A percentile compares a stretch with the other conserved stretches of the same genome.
Conservation (phyloP, 2,113 vertebrate species). For the Xyrauchen texanus region DNA sequence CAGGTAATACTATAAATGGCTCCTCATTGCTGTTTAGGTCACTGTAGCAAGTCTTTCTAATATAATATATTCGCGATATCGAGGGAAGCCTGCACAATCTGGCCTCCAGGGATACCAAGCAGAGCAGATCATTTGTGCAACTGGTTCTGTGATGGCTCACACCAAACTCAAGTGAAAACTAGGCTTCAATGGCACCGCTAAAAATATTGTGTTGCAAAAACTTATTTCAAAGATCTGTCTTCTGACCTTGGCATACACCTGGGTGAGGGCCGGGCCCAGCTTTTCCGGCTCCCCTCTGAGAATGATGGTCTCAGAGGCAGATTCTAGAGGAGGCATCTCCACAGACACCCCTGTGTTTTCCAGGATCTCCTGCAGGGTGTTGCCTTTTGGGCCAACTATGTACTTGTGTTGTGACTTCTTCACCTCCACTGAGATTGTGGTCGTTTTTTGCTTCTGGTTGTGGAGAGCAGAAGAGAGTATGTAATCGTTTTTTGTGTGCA, state of each 20-base stretch:
- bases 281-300: slow-evolving; percentile 76
- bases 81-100: too few relatives aligned
- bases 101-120: too few relatives aligned
- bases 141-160: too few relatives aligned
- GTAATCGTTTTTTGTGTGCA: neutral
- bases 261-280: slow-evolving; percentile 74
- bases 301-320: slow-evolving; percentile 78
- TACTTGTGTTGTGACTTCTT: slow-evolving; percentile 84
- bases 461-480: neutral
- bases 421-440: slow-evolving; percentile 75
- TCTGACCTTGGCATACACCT: slow-evolving; percentile 78
- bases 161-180: too few relatives aligned
- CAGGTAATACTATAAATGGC: too few relatives aligned
- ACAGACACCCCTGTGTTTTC: slow-evolving; percentile 76
- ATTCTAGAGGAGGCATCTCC: slow-evolving; percentile 77
- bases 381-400: slow-evolving; percentile 76
- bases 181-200: neutral
- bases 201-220: neutral
- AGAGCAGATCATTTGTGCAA: too few relatives aligned
- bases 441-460: slow-evolving; percentile 79
- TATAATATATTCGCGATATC: too few relatives aligned
- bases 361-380: slow-evolving; percentile 81
- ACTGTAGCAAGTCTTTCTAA: too few relatives aligned
- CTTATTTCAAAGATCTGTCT: neutral
- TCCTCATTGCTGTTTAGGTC: too few relatives aligned